These are phyloP conservation scores for Telenomus remus DNA, from an alignment of 1,140 invertebrate species.

Conservation along the genomic window DNA sequence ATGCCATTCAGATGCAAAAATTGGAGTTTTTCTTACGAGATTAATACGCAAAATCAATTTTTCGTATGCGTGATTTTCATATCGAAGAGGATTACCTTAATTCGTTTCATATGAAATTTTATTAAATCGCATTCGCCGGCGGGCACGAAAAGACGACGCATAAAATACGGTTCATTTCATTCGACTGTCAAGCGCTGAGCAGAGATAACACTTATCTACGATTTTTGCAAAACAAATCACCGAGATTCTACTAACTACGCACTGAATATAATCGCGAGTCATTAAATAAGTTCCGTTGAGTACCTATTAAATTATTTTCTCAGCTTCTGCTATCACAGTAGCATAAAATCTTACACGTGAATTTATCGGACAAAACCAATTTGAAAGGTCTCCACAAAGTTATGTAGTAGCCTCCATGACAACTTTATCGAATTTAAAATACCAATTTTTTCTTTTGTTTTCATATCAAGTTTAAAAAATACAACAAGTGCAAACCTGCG, in stretches of 20 bases:
- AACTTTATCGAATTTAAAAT: too few species aligned
- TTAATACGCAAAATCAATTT: too few species aligned
- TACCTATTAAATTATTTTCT: slow-evolving; percentile 20
- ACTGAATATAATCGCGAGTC: slow-evolving; percentile 27
- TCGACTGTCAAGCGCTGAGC: slow-evolving; percentile 31
- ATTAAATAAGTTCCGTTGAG: slow-evolving; percentile 20
- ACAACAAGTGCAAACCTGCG: too few species aligned
- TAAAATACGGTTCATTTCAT: slow-evolving; percentile 45
- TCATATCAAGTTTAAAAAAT: too few species aligned
- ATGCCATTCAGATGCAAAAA: too few species aligned
- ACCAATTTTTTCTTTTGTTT: too few species aligned
- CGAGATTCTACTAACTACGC: slow-evolving; percentile 31
- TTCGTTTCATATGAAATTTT: slow-evolving; percentile 23
- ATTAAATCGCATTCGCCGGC: slow-evolving; percentile 27
- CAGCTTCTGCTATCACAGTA: slow-evolving; percentile 1
- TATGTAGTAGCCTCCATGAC: too few species aligned
- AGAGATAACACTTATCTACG: slow-evolving; percentile 31
- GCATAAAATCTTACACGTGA: background rate
- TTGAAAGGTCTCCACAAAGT: too few species aligned
- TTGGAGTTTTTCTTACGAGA: too few species aligned
- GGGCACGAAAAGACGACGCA: slow-evolving; percentile 20
- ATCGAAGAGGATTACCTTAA: slow-evolving; percentile 11
- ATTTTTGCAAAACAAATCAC: slow-evolving; percentile 39
- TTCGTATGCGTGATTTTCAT: too few species aligned
- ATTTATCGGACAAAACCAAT: background rate